A percentile compares a stretch with the other conserved stretches of the same genome.
Evolutionary conservation across 1,140 invertebrate species (phyloP).

Genomic region (Oryctes rhinoceros): DNA sequence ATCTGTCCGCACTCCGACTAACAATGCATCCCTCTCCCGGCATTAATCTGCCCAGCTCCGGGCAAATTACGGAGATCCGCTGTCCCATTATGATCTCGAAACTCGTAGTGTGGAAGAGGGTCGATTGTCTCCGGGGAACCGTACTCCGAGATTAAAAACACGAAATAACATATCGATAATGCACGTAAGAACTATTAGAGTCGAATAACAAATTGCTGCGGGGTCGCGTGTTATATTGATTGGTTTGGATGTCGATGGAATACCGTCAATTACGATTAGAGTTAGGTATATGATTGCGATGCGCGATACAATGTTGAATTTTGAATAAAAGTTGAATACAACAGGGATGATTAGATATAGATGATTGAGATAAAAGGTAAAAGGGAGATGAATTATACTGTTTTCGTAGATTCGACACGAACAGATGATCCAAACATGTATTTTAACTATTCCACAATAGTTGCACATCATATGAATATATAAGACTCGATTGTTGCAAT

Average conservation of each 20-base stretch:
- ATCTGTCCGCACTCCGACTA: constrained; percentile 27
- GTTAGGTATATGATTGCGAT: neutral
- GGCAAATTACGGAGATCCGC: constrained; percentile 23
- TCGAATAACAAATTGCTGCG: constrained; percentile 9
- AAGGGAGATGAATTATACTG: no score
- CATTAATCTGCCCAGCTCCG: constrained; percentile 13
- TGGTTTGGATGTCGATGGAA: neutral
- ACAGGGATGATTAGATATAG: no score
- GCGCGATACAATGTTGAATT: no score
- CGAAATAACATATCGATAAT: constrained; percentile 28
- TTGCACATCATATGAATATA: no score
- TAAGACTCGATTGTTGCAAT: no score
- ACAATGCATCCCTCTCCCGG: neutral
- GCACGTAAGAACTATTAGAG: constrained; percentile 29
- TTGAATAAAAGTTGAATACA: no score
- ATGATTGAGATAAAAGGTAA: no score
- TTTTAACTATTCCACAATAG: no score
- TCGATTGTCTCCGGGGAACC: constrained; percentile 25
- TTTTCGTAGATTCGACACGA: no score
- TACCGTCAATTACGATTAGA: neutral
- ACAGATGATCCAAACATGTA: no score
- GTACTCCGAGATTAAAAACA: constrained; percentile 16
- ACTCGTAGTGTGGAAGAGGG: neutral
- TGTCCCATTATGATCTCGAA: constrained; percentile 23
- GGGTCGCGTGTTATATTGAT: neutral